Evolutionary conservation across 1,140 invertebrate species (phyloP).

Genomic region (Rhyacophila brunnea): DNA sequence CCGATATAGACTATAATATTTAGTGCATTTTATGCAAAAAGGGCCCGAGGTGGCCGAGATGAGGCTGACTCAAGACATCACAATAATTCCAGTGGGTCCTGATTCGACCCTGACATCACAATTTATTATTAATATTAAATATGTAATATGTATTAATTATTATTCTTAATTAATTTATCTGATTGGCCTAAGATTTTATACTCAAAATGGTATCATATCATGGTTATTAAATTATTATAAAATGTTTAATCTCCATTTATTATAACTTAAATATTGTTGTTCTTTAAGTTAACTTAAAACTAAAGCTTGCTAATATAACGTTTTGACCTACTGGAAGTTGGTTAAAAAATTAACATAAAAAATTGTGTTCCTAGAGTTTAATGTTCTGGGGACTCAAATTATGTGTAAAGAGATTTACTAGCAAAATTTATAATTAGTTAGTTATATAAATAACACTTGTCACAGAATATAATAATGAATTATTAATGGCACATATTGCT

Average conservation of each 20-base stretch:
- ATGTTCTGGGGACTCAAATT: too few species aligned
- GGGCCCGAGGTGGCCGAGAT: too few species aligned
- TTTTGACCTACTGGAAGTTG: neutral
- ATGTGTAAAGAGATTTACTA: neutral
- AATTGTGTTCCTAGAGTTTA: too few species aligned
- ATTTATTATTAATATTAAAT: neutral
- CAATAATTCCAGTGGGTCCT: neutral
- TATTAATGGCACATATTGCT: neutral
- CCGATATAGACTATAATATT: too few species aligned
- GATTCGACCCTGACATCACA: neutral
- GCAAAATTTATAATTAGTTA: neutral
- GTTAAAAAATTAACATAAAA: neutral
- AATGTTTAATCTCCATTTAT: too few species aligned
- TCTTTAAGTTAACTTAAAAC: too few species aligned
- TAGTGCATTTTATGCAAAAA: too few species aligned
- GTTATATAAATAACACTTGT: neutral
- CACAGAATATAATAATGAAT: neutral
- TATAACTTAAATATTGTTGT: too few species aligned
- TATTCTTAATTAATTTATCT: neutral
- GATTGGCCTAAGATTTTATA: conserved; percentile 2
- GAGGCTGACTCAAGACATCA: neutral
- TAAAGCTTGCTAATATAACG: too few species aligned
- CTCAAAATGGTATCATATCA: neutral
- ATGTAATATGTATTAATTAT: neutral
- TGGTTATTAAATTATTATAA: neutral